Conservation (phyloP, 1,140 invertebrate species). For the Capitella teleta region DNA sequence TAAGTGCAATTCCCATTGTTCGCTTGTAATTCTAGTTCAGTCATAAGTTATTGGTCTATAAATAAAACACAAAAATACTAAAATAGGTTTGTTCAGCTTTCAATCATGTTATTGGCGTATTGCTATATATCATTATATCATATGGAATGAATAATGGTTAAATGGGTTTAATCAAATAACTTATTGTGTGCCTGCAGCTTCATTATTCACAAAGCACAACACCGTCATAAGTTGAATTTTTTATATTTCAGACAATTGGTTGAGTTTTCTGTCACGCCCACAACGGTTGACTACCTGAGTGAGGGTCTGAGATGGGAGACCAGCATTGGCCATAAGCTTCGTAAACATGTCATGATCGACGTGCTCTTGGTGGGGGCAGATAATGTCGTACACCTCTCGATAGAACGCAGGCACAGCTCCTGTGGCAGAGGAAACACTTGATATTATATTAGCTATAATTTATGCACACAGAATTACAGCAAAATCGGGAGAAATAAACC, state of each 20-base stretch:
- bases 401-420: slow-evolving; percentile 54
- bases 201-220: neutral
- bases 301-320: slow-evolving; percentile 48
- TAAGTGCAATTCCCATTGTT: too few species aligned
- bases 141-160: neutral
- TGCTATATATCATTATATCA: neutral
- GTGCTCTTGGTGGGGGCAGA: slow-evolving; percentile 50
- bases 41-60: too few species aligned
- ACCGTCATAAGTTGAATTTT: neutral
- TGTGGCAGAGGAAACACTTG: slow-evolving; percentile 25
- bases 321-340: slow-evolving; percentile 51
- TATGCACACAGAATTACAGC: slow-evolving; percentile 7
- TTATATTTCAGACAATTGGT: neutral
- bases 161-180: neutral
- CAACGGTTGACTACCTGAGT: slow-evolving; percentile 52
- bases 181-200: neutral
- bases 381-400: slow-evolving; percentile 53
- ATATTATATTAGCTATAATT: neutral
- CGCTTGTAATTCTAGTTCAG: too few species aligned
- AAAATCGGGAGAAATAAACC: slow-evolving; percentile 3
- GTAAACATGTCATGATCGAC: slow-evolving; percentile 54
- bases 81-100: too few species aligned
- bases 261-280: too few species aligned
- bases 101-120: too few species aligned
- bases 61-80: too few species aligned